These are phyloP conservation scores for Ligdia adustata DNA, from an alignment of 2,888 invertebrate species.

Conservation along the genomic window DNA sequence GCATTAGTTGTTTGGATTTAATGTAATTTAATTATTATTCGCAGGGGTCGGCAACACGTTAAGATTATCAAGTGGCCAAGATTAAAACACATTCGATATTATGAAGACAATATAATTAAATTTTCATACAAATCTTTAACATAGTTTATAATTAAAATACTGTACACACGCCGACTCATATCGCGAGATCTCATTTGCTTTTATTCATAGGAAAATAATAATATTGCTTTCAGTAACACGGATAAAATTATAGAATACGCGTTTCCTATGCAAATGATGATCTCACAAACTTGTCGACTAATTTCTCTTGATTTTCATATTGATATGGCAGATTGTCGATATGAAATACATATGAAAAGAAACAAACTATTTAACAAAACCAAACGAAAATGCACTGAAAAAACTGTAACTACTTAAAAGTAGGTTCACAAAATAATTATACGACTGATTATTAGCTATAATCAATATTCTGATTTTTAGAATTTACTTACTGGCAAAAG, in stretches of 20 bases:
- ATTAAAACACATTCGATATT: constrained; percentile 57
- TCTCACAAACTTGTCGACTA: constrained; percentile 65
- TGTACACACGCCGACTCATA: constrained; percentile 84
- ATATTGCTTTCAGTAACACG: constrained; percentile 27
- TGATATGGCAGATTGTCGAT: constrained; percentile 89
- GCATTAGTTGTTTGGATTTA: no score
- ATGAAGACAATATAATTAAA: constrained; percentile 86
- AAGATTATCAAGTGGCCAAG: constrained; percentile 21
- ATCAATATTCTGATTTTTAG: constrained; percentile 50
- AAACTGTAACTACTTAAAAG: not conserved
- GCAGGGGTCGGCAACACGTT: constrained; percentile 19
- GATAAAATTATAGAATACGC: constrained; percentile 20
- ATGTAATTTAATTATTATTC: not conserved
- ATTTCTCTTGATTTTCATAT: constrained; percentile 77
- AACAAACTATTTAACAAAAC: constrained; percentile 67
- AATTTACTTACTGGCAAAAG: constrained; percentile 58
- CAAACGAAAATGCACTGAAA: constrained; percentile 74
- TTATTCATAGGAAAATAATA: constrained; percentile 30
- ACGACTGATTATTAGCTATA: constrained; percentile 20
- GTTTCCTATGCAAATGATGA: constrained; percentile 57
- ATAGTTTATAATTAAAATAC: constrained; percentile 90
- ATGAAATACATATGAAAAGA: constrained; percentile 80
- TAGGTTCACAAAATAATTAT: not conserved
- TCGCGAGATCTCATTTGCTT: constrained; percentile 67
- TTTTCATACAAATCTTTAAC: constrained; percentile 94